A percentile compares a stretch with the other conserved stretches of the same genome.
These are phyloP conservation scores for Lithophane socia DNA, from an alignment of 2,888 invertebrate species.

Conservation along the genomic window DNA sequence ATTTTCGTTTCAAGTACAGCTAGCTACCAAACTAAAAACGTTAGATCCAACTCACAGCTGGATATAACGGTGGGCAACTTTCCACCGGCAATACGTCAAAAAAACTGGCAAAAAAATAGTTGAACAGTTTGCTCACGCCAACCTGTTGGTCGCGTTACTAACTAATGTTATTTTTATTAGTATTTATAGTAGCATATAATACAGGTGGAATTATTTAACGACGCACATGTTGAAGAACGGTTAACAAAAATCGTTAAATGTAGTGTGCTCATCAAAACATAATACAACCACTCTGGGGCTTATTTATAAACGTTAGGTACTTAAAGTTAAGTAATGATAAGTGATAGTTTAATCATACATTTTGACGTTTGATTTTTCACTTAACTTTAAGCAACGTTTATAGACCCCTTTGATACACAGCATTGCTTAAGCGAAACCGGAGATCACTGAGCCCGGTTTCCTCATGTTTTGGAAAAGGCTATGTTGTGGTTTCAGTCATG, in stretches of 20 bases:
- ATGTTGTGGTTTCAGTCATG: no score
- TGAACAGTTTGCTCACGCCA: constrained; percentile 38
- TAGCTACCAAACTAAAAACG: neutral
- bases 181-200: no score
- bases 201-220: neutral
- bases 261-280: neutral
- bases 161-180: constrained; percentile 33
- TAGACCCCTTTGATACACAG: no score
- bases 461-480: neutral
- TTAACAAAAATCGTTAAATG: neutral
- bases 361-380: no score
- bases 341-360: no score
- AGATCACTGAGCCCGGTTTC: neutral
- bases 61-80: neutral
- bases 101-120: constrained; percentile 25
- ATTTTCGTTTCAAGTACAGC: no score
- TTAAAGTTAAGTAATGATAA: no score
- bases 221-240: neutral
- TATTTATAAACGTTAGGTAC: no score
- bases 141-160: constrained; percentile 54
- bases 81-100: constrained; percentile 8
- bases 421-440: neutral
- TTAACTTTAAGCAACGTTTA: no score
- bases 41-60: neutral
- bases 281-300: no score